A percentile compares a stretch with the other conserved stretches of the same genome.
Conservation (phyloP, 2,888 invertebrate species). For the Endomychus coccineus region DNA sequence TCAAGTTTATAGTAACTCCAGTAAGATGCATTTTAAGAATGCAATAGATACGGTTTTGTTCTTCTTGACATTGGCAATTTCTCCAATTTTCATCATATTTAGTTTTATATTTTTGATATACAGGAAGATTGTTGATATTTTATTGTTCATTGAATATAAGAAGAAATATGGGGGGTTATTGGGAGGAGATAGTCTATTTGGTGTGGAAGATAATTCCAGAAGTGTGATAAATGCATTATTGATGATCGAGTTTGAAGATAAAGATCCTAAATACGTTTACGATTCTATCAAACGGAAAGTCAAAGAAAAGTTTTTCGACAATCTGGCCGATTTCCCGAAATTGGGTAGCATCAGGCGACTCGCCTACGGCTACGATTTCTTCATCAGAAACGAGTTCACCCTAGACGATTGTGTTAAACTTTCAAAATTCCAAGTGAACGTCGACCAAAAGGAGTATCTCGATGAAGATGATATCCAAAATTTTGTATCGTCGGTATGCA, state of each 20-base stretch:
- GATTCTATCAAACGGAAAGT: not conserved
- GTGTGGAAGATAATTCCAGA: not conserved
- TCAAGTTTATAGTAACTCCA: too few relatives aligned
- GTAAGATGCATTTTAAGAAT: too few relatives aligned
- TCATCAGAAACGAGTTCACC: not conserved
- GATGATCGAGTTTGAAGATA: not conserved
- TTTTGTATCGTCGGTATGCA: not conserved
- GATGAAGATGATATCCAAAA: too few relatives aligned
- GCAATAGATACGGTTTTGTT: too few relatives aligned
- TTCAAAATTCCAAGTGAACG: too few relatives aligned
- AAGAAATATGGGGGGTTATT: not conserved
- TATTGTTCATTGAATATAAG: too few relatives aligned
- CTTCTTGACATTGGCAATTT: too few relatives aligned
- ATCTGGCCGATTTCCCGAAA: not conserved
- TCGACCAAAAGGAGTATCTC: too few relatives aligned
- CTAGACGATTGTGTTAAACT: not conserved
- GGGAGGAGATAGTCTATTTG: not conserved
- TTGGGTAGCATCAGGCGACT: not conserved
- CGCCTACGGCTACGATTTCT: not conserved
- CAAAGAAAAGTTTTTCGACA: not conserved
- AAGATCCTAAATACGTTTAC: conserved; percentile 1
- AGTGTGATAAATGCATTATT: not conserved
- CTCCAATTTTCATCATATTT: too few relatives aligned
- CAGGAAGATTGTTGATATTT: too few relatives aligned
- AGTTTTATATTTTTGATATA: too few relatives aligned